Evolutionary conservation across 1,140 invertebrate genomes (phyloP), one percentile per base, ranked within the genome.

Genomic region (Atta cephalotes): DNA sequence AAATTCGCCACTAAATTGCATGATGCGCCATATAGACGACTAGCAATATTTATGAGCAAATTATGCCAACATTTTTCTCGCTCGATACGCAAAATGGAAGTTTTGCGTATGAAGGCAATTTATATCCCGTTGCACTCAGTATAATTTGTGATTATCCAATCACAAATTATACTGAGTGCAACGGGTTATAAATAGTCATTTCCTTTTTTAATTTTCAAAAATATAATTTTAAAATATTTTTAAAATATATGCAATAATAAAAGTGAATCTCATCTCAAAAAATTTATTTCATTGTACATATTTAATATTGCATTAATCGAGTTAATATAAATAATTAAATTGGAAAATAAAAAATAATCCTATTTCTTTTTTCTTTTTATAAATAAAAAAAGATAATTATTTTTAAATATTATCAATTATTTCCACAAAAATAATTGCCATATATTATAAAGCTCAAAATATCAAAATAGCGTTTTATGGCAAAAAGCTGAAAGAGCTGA

Each of bases 1-100:
- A 90, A 90, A 90, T 89, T 90, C 49, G 66, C 74, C 18, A 80
- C 28, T 60, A 87, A 90, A 90, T 89, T 90, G 85, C 88, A 35
- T 7, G 10, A n/a, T 28, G 18, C 68, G 4, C 60, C 51, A 14
- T 49, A 31, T 45, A 84, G 63, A 56, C 58, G 56, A 18, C 53
- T 18, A 56, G 21, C 25, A 60, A 89, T 90, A 90, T 90, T 90
- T 90, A 90, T 89, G 60, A 72, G 72, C 74, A 35, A 90, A 90
- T 90, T 90, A 90, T 90, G 66, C 89, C 85, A 76, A 74, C 58
- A 31, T 71, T 25, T 85, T 84, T 58, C 39, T 66, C 35, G 70
- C 70, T 81, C 82, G 82, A 89, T 89, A 89, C 35, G 35, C 70
- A 28, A 71, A 86, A 81, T 49, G 76, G 31, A 77, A 58, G 2